Evolutionary conservation across 1,140 invertebrate species (phyloP).

Genomic region (Rhysida immarginata): DNA sequence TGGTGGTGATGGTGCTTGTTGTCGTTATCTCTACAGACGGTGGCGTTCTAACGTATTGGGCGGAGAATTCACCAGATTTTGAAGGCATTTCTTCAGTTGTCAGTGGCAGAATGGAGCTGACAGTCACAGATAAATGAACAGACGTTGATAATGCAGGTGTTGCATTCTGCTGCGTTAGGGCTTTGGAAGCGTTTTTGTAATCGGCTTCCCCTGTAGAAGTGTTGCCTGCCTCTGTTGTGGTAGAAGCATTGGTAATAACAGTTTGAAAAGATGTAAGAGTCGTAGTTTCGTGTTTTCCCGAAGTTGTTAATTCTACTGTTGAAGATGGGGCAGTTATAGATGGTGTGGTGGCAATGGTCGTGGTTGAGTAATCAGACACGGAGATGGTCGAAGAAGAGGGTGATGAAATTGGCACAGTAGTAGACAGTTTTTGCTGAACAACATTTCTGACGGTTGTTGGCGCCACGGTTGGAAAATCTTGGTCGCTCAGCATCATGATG

Average conservation of each 20-base stretch:
- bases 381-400: no score
- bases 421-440: no score
- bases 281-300: background rate
- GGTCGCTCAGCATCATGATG: constrained; percentile 19
- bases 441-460: background rate
- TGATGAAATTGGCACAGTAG: no score
- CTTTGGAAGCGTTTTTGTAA: constrained; percentile 4
- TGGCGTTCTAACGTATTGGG: no score
- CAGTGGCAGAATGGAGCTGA: background rate
- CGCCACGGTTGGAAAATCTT: constrained; percentile 14
- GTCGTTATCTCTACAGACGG: no score
- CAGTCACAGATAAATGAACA: no score
- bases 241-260: background rate
- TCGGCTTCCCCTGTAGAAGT: no score
- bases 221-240: no score
- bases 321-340: background rate
- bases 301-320: constrained; percentile 4
- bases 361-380: background rate
- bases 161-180: constrained; percentile 1
- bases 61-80: no score
- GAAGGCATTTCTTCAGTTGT: no score
- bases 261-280: background rate
- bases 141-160: background rate
- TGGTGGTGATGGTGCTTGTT: background rate
- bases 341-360: background rate